Evolutionary conservation across 2,113 vertebrate genomes (phyloP).

Genomic region (Talpa occidentalis): DNA sequence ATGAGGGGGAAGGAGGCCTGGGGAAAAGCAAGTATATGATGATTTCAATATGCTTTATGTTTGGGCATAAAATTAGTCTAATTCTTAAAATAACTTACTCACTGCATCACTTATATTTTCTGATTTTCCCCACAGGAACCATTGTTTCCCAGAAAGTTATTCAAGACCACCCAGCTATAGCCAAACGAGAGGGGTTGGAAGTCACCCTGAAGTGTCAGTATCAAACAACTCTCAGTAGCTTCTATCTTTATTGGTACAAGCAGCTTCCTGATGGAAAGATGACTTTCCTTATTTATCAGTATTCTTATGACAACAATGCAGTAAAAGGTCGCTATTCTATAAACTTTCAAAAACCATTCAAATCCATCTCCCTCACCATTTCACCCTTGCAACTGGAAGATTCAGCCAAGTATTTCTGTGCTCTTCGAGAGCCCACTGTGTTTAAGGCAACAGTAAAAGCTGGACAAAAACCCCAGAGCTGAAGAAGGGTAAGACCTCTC

Average conservation of each 20-base stretch:
- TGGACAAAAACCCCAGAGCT: constrained; percentile 22
- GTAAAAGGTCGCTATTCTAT: not conserved
- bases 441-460: not conserved
- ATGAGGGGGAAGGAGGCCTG: not conserved
- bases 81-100: not conserved
- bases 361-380: not conserved
- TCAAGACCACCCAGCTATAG: no score
- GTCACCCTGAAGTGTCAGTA: not conserved
- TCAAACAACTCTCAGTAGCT: no score
- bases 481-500: rapidly evolving
- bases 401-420: constrained; percentile 48
- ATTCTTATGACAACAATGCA: rapidly evolving
- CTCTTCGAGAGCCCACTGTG: constrained; percentile 10
- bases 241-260: constrained; percentile 38
- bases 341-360: not conserved
- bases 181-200: no score
- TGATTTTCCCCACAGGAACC: constrained; percentile 21
- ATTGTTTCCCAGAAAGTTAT: not conserved
- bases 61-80: not conserved
- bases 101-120: not conserved
- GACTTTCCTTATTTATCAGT: not conserved
- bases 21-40: no score
- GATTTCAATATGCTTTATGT: not conserved
- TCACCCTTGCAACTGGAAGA: not conserved
- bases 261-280: not conserved